phyloP scores from a whole-genome alignment of 2,888 invertebrate genomes.

The Belgica antarctica region DNA sequence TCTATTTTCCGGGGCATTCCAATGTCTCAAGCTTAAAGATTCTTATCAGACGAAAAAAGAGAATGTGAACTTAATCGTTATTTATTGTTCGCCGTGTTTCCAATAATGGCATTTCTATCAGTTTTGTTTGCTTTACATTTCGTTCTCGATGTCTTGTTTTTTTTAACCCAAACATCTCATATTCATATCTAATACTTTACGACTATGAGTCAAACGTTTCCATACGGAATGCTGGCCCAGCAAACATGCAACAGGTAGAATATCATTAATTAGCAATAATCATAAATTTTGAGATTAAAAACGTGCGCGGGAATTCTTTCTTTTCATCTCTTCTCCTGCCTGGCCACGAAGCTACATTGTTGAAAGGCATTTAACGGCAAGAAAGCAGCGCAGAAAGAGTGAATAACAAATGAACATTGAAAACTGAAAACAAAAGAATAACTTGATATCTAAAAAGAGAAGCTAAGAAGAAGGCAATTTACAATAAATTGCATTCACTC shows the following conservation, averaged over 20 bases:
- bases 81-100: conserved; percentile 42
- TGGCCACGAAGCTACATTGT: background rate
- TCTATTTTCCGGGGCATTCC: conserved; percentile 29
- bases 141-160: background rate
- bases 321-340: background rate
- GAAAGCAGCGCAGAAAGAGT: conserved; percentile 17
- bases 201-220: background rate
- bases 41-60: conserved; percentile 17
- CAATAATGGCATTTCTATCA: conserved; percentile 42
- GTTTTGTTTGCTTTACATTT: conserved; percentile 29
- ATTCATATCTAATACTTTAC: background rate
- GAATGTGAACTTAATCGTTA: conserved; percentile 37
- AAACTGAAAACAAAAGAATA: conserved; percentile 31
- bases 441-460: conserved; percentile 8
- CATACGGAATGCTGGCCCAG: background rate
- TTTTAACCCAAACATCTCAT: background rate
- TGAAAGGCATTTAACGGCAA: background rate
- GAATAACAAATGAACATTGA: conserved; percentile 22
- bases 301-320: conserved; percentile 33
- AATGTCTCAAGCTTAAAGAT: conserved; percentile 28
- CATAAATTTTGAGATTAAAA: conserved; percentile 44
- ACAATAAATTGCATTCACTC: conserved; percentile 16
- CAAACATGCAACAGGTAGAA: conserved; percentile 42
- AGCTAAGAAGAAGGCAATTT: conserved; percentile 29
- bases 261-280: conserved; percentile 43